Evolutionary conservation across 30 jellyfish, hydroid and myxozoan species (phyloP), one percentile per base, ranked within the genome.

Genomic region (Calvadosia cruxmelitensis): DNA sequence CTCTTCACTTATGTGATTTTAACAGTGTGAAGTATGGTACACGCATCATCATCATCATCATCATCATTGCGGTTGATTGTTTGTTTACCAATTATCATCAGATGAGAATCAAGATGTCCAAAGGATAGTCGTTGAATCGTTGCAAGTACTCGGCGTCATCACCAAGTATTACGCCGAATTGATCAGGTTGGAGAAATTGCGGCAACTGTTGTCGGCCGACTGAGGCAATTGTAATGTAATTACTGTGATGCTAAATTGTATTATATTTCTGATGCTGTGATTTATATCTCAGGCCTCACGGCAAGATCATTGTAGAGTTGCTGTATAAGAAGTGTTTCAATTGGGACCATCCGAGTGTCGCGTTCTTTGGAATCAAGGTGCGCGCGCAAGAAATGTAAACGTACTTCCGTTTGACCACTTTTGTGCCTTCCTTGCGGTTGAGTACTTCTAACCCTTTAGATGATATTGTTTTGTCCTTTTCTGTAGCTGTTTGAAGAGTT

Each of bases 261-360:
- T n/a, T n/a, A n/a, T n/a, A n/a, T n/a, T n/a, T n/a, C n/a, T n/a
- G n/a, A n/a, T n/a, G n/a, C n/a, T n/a, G n/a, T n/a, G n/a, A n/a
- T n/a, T n/a, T n/a, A n/a, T n/a, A n/a, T n/a, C n/a, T n/a, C n/a
- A n/a, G n/a, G n/a, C n/a, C n/a, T n/a, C n/a, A n/a, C 57, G 15
- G 20, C 57, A 42, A 10, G 15, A 42, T 5, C 57, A 42, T 42
- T 42, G 57, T 42, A 42, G 15, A 42, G 20, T 20, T 42, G 57
- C 20, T 42, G 57, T 42, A 42, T 20, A 20, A 42, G 10, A 42
- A 42, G 20, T 42, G 57, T 42, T 42, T 42, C 57, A 5, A 20
- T 42, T 42, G 57, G 57, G 57, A 42, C 15, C 57, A 42, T 42
- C 57, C 57, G 20, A 42, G 57, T 42, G 57, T 42, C 57, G 57